Conservation (phyloP, 2,888 invertebrate species). For the Pandemis cinnamomeana region DNA sequence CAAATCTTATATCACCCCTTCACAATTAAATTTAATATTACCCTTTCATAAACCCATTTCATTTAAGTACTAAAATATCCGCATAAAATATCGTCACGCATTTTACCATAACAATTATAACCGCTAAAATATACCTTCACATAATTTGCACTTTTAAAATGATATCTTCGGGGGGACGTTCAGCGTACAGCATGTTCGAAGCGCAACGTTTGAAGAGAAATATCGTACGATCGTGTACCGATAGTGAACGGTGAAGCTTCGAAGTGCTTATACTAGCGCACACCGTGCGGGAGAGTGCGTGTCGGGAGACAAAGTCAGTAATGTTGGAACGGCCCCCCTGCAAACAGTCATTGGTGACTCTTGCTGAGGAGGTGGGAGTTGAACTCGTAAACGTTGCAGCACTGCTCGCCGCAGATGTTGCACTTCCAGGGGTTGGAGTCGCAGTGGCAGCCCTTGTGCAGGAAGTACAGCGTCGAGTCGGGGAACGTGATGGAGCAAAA, state of each 20-base stretch:
- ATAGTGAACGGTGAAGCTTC: conserved; percentile 61
- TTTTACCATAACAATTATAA: conserved; percentile 65
- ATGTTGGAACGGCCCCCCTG: conserved; percentile 77
- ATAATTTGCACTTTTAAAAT: conserved; percentile 79
- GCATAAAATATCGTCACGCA: conserved; percentile 71
- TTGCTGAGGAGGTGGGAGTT: conserved; percentile 97
- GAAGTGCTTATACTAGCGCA: conserved; percentile 75
- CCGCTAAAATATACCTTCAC: conserved; percentile 75
- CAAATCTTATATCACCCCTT: conserved; percentile 35
- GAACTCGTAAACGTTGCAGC: conserved; percentile 98
- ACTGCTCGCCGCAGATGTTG: conserved; percentile 98
- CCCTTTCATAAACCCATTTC: conserved; percentile 62
- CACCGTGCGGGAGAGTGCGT: conserved; percentile 65
- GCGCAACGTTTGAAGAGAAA: conserved; percentile 52
- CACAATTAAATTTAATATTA: conserved; percentile 46
- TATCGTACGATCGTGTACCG: conserved; percentile 4
- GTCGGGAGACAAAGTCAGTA: conserved; percentile 65
- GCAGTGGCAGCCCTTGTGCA: conserved; percentile 99
- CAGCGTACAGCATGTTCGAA: conserved; percentile 78
- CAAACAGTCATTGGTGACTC: conserved; percentile 91
- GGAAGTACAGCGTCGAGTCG: conserved; percentile 97
- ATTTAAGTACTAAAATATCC: conserved; percentile 80
- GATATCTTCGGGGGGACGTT: conserved; percentile 82
- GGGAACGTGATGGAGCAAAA: conserved; percentile 98
- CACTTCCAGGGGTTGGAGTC: conserved; percentile 98